Evolutionary conservation across 2,113 vertebrate species (phyloP).

Genomic region (Crotalus viridis): DNA sequence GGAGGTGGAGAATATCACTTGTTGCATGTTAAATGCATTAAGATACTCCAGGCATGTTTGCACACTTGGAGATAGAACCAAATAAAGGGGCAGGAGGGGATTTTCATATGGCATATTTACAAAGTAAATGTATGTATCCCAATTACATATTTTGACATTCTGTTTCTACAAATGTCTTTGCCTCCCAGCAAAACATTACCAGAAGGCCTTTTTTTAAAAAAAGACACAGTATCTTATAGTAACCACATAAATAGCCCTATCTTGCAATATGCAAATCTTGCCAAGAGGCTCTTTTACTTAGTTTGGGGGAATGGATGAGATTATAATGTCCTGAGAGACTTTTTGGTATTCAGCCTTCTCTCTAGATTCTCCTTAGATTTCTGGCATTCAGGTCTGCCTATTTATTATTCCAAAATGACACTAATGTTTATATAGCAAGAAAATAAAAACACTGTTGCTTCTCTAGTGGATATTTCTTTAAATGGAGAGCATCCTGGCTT

Average conservation of each 20-base stretch:
- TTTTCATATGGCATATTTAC: background rate
- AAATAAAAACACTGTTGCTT: background rate
- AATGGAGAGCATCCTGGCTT: slow-evolving; percentile 19
- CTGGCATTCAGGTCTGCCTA: background rate
- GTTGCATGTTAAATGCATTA: background rate
- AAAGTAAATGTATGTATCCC: background rate
- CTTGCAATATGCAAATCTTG: background rate
- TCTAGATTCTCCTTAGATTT: background rate
- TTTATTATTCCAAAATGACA: background rate
- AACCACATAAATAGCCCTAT: background rate
- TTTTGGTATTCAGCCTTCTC: background rate
- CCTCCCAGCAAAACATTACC: background rate
- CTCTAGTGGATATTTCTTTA: slow-evolving; percentile 11
- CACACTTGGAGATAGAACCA: background rate
- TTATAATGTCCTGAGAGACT: background rate
- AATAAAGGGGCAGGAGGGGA: background rate
- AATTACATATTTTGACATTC: background rate
- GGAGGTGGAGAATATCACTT: background rate
- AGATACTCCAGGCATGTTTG: background rate
- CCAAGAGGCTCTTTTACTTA: background rate
- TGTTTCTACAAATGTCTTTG: background rate
- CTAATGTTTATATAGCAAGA: background rate
- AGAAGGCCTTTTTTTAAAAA: background rate
- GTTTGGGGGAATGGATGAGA: background rate
- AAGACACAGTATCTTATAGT: background rate